Conservation (phyloP, 2,113 vertebrate genomes). For the Oreochromis tanganicae region DNA sequence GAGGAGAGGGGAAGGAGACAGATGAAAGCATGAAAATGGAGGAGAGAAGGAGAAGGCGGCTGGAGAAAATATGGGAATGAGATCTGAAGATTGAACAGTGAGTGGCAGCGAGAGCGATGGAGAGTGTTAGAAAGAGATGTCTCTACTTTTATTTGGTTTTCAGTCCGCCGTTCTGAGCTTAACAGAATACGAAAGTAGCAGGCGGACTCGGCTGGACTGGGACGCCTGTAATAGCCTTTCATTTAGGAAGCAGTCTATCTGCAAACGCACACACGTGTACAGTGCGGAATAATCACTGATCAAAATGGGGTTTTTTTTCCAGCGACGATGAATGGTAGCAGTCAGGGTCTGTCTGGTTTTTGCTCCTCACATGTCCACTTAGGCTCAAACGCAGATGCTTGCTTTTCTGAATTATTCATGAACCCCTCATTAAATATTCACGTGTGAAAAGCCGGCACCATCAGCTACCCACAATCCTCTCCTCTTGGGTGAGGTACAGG, state of each 20-base stretch:
- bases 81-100: constrained; percentile 28
- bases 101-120: constrained; percentile 4
- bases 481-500: constrained; percentile 9
- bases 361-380: constrained; percentile 64
- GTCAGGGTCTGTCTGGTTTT: constrained; percentile 32
- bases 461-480: constrained; percentile 53
- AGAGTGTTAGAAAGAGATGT: constrained; percentile 6
- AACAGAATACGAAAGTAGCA: neutral
- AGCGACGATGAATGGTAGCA: constrained; percentile 9
- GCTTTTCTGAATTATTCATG: constrained; percentile 71
- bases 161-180: neutral
- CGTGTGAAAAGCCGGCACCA: constrained; percentile 61
- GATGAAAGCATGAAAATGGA: neutral
- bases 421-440: constrained; percentile 70
- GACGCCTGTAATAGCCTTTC: neutral
- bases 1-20: neutral
- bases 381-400: constrained; percentile 67
- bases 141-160: constrained; percentile 3
- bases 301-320: fast-evolving
- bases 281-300: neutral
- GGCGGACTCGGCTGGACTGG: neutral
- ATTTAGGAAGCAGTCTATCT: neutral
- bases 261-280: neutral
- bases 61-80: constrained; percentile 18
- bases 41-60: neutral